phyloP scores from a whole-genome alignment of 1,140 invertebrate genomes.

The Globodera ellingtonae region DNA sequence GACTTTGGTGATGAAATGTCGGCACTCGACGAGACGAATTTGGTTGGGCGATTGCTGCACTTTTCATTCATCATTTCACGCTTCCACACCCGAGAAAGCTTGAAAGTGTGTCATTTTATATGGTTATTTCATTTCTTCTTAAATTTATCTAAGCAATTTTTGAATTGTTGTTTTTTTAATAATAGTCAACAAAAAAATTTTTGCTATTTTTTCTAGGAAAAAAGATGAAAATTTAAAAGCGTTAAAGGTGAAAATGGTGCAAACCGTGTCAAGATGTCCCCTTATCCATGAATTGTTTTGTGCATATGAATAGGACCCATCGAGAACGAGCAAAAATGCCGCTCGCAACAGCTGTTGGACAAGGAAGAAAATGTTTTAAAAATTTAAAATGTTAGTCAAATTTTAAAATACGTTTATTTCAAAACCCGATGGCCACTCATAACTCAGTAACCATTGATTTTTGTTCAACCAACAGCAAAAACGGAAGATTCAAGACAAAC shows the following conservation, averaged over 20 bases:
- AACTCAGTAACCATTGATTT: too few relatives aligned
- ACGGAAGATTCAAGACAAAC: too few relatives aligned
- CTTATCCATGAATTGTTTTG: conserved; percentile 25
- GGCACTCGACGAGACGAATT: conserved; percentile 15
- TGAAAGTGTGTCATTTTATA: background rate
- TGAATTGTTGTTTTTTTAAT: background rate
- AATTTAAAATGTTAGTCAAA: too few relatives aligned
- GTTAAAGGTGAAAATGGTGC: too few relatives aligned
- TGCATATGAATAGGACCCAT: background rate
- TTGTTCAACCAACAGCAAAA: too few relatives aligned
- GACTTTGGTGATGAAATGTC: background rate
- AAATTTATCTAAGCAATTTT: background rate
- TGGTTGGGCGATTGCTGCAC: conserved; percentile 11
- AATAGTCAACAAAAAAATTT: background rate
- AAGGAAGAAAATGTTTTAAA: background rate
- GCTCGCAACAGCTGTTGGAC: conserved; percentile 7
- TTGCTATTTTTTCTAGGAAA: background rate
- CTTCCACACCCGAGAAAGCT: conserved; percentile 27
- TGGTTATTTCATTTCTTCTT: too few relatives aligned
- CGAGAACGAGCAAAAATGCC: conserved; percentile 21
- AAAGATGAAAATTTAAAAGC: background rate
- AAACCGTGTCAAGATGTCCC: background rate
- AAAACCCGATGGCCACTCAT: too few relatives aligned
- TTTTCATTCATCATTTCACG: conserved; percentile 22
- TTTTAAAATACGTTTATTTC: too few relatives aligned